phyloP scores from a whole-genome alignment of 2,797 vertebrate species.

The Myiotriccus ornatus region DNA sequence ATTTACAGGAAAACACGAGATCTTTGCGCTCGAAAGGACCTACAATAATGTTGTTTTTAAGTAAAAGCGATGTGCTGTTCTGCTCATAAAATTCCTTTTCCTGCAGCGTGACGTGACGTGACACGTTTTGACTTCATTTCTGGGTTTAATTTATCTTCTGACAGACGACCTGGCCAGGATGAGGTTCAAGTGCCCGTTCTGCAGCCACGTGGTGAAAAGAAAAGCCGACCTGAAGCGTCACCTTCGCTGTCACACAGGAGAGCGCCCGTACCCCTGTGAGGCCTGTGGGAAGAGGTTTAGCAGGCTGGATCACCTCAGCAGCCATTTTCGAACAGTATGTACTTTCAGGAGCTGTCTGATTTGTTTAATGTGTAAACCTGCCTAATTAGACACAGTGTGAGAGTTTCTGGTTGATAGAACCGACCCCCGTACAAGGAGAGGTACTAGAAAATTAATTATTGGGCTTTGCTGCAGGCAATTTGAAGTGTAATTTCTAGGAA shows the following conservation, averaged over 20 bases:
- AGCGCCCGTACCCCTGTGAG: conserved; percentile 94
- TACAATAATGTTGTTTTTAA: rapidly evolving
- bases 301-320: conserved; percentile 93
- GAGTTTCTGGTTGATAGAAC: not conserved
- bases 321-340: conserved; percentile 94
- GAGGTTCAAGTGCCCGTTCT: conserved; percentile 97
- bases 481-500: not conserved
- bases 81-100: not conserved
- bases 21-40: not conserved
- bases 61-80: rapidly evolving
- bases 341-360: not conserved
- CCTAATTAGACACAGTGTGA: not conserved
- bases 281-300: conserved; percentile 97
- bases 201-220: conserved; percentile 95
- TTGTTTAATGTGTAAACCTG: not conserved
- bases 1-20: not conserved
- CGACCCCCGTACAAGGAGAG: not conserved
- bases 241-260: conserved; percentile 94
- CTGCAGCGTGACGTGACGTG: not conserved
- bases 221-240: conserved; percentile 97
- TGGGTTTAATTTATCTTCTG: not conserved
- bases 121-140: not conserved
- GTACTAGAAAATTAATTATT: not conserved
- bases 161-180: conserved; percentile 89
- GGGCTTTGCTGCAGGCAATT: not conserved